phyloP scores from a whole-genome alignment of 2,888 invertebrate species.

The Morpho helenor region DNA sequence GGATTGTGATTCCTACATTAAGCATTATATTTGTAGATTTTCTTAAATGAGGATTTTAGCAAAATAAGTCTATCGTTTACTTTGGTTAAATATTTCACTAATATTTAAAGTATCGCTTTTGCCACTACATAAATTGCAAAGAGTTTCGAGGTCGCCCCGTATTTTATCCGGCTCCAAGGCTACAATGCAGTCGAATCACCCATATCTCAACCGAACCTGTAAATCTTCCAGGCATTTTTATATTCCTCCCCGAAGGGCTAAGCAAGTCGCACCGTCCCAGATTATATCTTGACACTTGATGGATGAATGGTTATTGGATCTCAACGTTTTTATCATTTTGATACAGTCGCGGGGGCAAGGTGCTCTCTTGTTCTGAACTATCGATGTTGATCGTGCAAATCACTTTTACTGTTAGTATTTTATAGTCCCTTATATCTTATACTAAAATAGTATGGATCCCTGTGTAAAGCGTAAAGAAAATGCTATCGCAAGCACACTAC shows the following conservation, averaged over 20 bases:
- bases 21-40: no score
- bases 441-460: no score
- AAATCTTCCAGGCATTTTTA: conserved; percentile 77
- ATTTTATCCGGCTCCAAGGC: conserved; percentile 35
- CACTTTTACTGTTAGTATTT: no score
- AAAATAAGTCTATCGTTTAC: no score
- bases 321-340: conserved; percentile 82
- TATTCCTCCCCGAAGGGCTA: conserved; percentile 71
- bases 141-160: conserved; percentile 19
- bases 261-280: conserved; percentile 77
- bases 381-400: conserved; percentile 19
- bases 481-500: no score
- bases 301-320: conserved; percentile 90
- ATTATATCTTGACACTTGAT: conserved; percentile 87
- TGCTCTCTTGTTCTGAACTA: conserved; percentile 39
- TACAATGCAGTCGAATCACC: conserved; percentile 66
- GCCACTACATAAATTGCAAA: conserved; percentile 18
- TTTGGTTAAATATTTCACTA: background rate
- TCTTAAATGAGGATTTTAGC: no score
- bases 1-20: no score
- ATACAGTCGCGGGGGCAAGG: conserved; percentile 70
- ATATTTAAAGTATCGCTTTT: conserved; percentile 7
- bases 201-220: conserved; percentile 70
- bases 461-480: no score
- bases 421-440: no score